Base-by-base conservation (phyloP, 2,797 vertebrate species). In the Acanthopagrus latus region DNA sequence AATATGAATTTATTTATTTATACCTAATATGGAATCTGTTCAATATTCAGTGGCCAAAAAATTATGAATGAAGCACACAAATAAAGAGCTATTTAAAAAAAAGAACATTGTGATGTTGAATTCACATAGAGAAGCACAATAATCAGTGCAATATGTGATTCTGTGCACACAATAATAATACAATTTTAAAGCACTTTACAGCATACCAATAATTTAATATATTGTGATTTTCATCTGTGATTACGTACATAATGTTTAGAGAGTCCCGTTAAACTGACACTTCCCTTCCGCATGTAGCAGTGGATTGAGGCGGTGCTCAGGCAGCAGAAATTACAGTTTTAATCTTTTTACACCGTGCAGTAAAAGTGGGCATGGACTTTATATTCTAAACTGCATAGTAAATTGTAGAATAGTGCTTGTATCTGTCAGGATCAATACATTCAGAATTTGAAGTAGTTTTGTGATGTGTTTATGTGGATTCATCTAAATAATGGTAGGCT, bases 401-500 rank as follows among this genome's bases (percentile, higher is more conserved):
- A 29, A n/a, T 78, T 69, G 21, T 64, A 55, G 27, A 68, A 68
- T 10, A 41, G 73, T 73, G 73, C 86, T 85, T 59, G 5, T 65
- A 59, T 64, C 84, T 48, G 76, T 80, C 82, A 90, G 88, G 84
- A 90, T 90, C 87, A 91, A 85, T 91, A 87, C 87, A 90, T 87
- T 90, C 89, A 80, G 65, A 72, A 70, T 76, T 52, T 87, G 65
- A 92, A 93, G 88, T 87, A 84, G 82, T 86, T 86, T 89, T 81
- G 81, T 44, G 29, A 71, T 62, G 84, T 91, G 78, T 91, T 91
- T 89, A 64, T 86, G 64, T 85, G 93, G 77, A 78, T 91, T 90
- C 75, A 87, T 93, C 88, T 83, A 91, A 91, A 94, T 92, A 93
- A 94, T 92, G 72, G 76, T 64, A 80, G 81, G 75, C 80, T 79